Base-by-base conservation (phyloP, 1,140 invertebrate genomes). In the Pachyrhynchus sulphureomaculatus region DNA sequence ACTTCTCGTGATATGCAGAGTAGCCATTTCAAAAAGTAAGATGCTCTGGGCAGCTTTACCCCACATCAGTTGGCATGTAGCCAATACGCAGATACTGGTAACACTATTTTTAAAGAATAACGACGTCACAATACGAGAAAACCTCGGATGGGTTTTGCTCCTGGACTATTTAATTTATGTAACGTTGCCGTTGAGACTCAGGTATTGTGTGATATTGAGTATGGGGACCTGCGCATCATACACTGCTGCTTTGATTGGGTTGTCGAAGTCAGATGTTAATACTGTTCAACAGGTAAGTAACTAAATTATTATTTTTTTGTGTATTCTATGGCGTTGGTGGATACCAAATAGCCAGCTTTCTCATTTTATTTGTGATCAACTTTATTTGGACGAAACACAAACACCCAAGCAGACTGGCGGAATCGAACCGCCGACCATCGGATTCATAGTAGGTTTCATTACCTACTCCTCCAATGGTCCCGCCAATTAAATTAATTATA, bases 141-240 rank as follows among this genome's bases (percentile, higher is more conserved):
- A 81, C 39, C 80, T 94, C 0, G 89, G 88, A 18, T 93, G 91
- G 90, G 82, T 88, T 13, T 77, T 93, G 36, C 77, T 94, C n/a
- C 75, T 92, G 44, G 86, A 90, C 61, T 95, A 92, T 71, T 81
- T 92, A n/a, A 84, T 91, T n/a, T 88, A 91, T 73, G 88, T 91
- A 29, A 88, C 90, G 0, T 73, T 94, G 58, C 92, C 92, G 0
- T 78, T 94, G 37, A 81, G 86, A 18, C 72, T 91, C 1, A 77
- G 82, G 6, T 83, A 87, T 54, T 88, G 86, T 70, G 68, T 84
- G 12, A 49, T 82, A 69, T 75, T 89, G 20, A 82, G 85, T 2
- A 55, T 85, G 8, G 79, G 79, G 12, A 85, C 83, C 0, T 84
- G 81, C 54, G 75, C 80, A 1, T 76, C 82, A 10, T 87, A 89